These are phyloP conservation scores for Eilema depressum DNA, from an alignment of 2,888 invertebrate species.

Conservation along the genomic window DNA sequence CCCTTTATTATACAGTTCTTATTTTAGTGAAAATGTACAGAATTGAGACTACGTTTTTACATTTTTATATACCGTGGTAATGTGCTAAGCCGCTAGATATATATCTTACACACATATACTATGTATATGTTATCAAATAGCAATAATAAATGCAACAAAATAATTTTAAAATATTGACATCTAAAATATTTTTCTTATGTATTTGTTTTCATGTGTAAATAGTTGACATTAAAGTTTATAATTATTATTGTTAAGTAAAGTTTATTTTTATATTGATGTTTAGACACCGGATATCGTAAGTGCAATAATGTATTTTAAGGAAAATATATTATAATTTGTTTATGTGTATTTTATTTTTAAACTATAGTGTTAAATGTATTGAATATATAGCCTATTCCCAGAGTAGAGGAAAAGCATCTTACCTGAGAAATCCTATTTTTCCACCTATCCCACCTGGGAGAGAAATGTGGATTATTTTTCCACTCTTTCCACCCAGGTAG, in stretches of 20 bases:
- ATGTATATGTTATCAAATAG: conserved; percentile 11
- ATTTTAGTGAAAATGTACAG: neutral
- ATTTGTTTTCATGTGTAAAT: conserved; percentile 47
- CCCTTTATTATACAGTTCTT: too few relatives aligned
- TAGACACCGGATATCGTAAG: conserved; percentile 59
- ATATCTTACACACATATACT: conserved; percentile 1
- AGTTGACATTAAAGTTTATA: conserved; percentile 29
- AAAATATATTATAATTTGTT: conserved; percentile 62
- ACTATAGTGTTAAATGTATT: too few relatives aligned
- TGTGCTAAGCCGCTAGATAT: neutral
- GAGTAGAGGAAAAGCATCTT: too few relatives aligned
- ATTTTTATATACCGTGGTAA: neutral
- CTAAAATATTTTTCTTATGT: conserved; percentile 28
- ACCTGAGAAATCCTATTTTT: too few relatives aligned
- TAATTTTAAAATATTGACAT: conserved; percentile 16
- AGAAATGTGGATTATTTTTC: too few relatives aligned
- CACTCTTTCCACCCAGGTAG: too few relatives aligned
- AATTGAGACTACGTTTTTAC: neutral
- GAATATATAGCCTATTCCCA: too few relatives aligned
- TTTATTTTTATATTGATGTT: conserved; percentile 61
- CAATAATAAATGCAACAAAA: conserved; percentile 24
- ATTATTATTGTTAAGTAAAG: conserved; percentile 46
- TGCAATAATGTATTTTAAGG: conserved; percentile 71
- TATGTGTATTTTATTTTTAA: conserved; percentile 45
- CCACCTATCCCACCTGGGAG: too few relatives aligned